Evolutionary conservation across 2,888 invertebrate species (phyloP), one percentile per base, ranked within the genome.

Genomic region (Hydropsyche betteni): DNA sequence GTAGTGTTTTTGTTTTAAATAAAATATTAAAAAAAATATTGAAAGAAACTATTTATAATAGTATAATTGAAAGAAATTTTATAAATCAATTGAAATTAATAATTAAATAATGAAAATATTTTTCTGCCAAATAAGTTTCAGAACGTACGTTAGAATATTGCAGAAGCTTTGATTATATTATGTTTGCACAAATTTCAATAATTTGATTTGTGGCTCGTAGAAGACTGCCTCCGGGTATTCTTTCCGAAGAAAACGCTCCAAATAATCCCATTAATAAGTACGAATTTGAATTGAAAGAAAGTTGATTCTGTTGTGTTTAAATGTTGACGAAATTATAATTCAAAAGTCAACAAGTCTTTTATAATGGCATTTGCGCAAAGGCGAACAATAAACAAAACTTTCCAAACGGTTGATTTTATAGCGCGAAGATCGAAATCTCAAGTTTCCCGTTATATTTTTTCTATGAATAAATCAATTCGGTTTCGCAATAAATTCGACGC

Each of bases 161-260:
- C 36, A 34, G 14, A 34, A 64, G 36, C 64, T 12, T n/a, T 64
- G 34, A n/a, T 36, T 64, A 64, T 44, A 8, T 44, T 10, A 44
- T 64, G 34, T 64, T 64, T 64, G 14, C 64, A 64, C 36, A 64
- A 36, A 64, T 64, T 36, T 64, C 36, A 34, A 64, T 64, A 64
- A 64, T 64, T 64, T 36, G n/a, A n/a, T 64, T 64, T 64, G 64
- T 36, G 64, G 64, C 34, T 64, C n/a, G 33, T 12, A 36, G 34
- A 36, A 36, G n/a, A 34, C 12, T 61, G 24, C 24, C 4, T 44
- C 44, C 0, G 10, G 44, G 44, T 36, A n/a, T 55, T n/a, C 36
- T 64, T n/a, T 24, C 12, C 64, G 36, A 12, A 34, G 64, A 64
- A 64, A 64, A 64, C 64, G 64, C 36, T 12, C 36, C 24, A n/a